Percentiles rank a stretch among this genome's conserved stretches.
These are phyloP conservation scores for Nannoperca obscura DNA, from an alignment of 2,797 vertebrate genomes.

Conservation along the genomic window DNA sequence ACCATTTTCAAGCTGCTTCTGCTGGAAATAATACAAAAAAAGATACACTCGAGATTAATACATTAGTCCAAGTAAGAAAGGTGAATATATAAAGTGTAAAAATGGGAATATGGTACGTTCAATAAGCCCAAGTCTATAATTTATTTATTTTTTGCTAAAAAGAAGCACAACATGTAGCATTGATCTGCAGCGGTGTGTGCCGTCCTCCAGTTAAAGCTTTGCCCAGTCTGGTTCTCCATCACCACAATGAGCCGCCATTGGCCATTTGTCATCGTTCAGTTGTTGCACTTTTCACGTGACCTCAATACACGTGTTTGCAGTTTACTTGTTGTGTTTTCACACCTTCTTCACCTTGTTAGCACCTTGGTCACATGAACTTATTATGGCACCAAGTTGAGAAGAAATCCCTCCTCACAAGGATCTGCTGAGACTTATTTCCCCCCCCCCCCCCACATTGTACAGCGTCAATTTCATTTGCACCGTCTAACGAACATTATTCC, in stretches of 20 bases:
- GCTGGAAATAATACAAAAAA: not conserved
- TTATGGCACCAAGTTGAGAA: constrained; percentile 8
- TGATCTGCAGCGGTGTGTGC: not conserved
- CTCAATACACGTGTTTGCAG: constrained; percentile 17
- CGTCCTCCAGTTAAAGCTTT: constrained; percentile 1
- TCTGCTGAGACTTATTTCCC: not conserved
- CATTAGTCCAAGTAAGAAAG: not conserved
- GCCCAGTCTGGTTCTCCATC: not conserved
- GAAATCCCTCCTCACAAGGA: not conserved
- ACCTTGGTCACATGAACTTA: constrained; percentile 3
- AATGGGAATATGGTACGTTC: not conserved
- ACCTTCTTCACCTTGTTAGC: constrained; percentile 21
- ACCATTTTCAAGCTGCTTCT: not conserved
- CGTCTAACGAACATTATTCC: not conserved
- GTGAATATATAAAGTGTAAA: too few species aligned
- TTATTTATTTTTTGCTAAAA: not conserved
- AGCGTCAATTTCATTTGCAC: constrained; percentile 3
- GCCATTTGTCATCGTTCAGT: constrained; percentile 5
- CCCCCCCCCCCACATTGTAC: not conserved
- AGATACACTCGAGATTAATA: not conserved
- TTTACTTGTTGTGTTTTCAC: constrained; percentile 20
- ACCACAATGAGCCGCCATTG: too few species aligned
- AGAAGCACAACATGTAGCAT: not conserved
- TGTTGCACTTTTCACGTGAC: constrained; percentile 16
- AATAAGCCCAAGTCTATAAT: too few species aligned